phyloP scores from a whole-genome alignment of 2,888 invertebrate species.

The Chirona hameri region DNA sequence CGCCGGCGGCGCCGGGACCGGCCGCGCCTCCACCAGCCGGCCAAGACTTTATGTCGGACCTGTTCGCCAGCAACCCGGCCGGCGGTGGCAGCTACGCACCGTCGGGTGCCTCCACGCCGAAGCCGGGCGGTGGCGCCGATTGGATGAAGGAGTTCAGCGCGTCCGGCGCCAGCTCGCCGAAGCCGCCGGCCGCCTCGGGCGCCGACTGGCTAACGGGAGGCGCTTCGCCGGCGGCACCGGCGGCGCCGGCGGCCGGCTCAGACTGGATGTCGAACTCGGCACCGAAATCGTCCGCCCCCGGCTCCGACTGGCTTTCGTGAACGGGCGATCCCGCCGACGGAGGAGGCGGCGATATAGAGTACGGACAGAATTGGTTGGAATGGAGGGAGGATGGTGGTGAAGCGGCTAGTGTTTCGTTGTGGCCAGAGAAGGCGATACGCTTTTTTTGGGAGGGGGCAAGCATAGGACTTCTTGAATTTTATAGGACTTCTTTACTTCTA shows the following conservation, averaged over 20 bases:
- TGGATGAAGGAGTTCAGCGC: not conserved
- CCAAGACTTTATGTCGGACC: not conserved
- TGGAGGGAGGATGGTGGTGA: no score
- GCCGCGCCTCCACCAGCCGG: not conserved
- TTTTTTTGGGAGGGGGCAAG: no score
- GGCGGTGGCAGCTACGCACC: not conserved
- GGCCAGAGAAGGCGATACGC: no score
- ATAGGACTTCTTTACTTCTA: no score
- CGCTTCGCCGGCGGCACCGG: not conserved
- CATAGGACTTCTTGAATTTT: no score
- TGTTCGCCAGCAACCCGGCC: not conserved
- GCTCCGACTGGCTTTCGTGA: constrained; percentile 23
- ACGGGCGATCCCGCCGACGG: no score
- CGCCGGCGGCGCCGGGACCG: not conserved
- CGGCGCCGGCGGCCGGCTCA: not conserved
- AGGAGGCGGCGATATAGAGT: no score
- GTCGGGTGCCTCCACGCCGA: not conserved
- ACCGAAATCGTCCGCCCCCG: not conserved
- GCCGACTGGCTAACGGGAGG: not conserved
- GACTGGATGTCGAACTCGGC: not conserved
- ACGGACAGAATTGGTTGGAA: no score
- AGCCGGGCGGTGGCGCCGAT: not conserved
- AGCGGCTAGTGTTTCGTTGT: no score
- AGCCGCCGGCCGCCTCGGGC: not conserved
- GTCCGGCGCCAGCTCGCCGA: not conserved